Percentiles rank a stretch among this genome's conserved stretches.
phyloP scores from a whole-genome alignment of 1,140 invertebrate genomes.

The Drosophila pallidifrons region DNA sequence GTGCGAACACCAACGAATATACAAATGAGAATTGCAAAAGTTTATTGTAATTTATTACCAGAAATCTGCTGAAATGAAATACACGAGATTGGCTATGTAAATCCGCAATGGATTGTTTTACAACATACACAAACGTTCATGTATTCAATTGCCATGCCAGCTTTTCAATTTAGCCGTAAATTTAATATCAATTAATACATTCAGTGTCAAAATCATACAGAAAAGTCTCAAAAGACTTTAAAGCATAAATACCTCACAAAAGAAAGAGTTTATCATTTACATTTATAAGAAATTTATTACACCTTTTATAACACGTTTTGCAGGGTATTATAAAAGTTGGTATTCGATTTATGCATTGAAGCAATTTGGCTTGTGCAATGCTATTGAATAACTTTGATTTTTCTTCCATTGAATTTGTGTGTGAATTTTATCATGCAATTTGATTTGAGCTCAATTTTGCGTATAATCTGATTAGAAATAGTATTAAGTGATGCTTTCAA shows the following conservation, averaged over 20 bases:
- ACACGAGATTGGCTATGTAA: not conserved
- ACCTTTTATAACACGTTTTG: not conserved
- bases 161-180: constrained; percentile 40
- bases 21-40: constrained; percentile 51
- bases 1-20: constrained; percentile 50
- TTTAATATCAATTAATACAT: constrained; percentile 51
- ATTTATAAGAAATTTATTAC: no score
- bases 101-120: constrained; percentile 25
- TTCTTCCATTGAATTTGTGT: constrained; percentile 27
- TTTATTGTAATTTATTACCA: constrained; percentile 58
- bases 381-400: constrained; percentile 38
- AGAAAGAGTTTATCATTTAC: no score
- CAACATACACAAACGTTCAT: no score
- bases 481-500: constrained; percentile 30
- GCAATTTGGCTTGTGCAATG: constrained; percentile 15
- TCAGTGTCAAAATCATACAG: constrained; percentile 36
- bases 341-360: constrained; percentile 8
- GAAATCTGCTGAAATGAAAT: constrained; percentile 29
- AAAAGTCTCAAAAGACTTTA: not conserved
- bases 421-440: constrained; percentile 41
- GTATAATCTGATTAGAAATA: constrained; percentile 53
- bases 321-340: not conserved
- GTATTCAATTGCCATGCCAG: constrained; percentile 11
- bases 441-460: constrained; percentile 46
- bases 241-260: no score